Conservation (phyloP, 2,113 vertebrate genomes). For the Centrocercus urophasianus region DNA sequence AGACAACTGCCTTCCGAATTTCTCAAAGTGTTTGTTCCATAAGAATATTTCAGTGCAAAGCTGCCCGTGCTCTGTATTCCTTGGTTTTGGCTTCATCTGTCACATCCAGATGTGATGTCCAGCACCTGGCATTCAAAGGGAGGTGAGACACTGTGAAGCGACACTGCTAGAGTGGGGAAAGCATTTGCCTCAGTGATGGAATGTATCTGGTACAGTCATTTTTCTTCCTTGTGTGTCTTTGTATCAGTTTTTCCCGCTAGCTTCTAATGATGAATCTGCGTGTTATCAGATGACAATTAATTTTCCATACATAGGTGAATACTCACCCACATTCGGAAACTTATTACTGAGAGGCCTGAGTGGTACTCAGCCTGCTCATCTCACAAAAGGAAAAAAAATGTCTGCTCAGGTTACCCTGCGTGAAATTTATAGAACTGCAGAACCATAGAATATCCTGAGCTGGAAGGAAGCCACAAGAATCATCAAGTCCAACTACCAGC, state of each 20-base stretch:
- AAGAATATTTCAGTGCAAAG: neutral
- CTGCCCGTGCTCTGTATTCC: neutral
- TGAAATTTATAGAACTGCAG: neutral
- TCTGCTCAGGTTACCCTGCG: neutral
- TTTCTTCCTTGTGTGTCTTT: neutral
- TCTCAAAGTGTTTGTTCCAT: neutral
- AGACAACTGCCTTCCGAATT: neutral
- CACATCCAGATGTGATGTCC: neutral
- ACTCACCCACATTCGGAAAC: neutral
- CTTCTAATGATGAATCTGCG: neutral
- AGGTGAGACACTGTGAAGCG: rapidly evolving
- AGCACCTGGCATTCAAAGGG: rapidly evolving
- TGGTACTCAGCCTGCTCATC: neutral
- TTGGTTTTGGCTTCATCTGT: neutral
- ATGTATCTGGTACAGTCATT: rapidly evolving
- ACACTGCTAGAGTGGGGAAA: neutral
- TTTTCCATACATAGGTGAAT: rapidly evolving
- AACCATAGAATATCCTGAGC: too few relatives aligned
- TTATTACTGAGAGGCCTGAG: neutral
- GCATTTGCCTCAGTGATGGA: neutral
- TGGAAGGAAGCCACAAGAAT: too few relatives aligned
- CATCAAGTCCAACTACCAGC: too few relatives aligned
- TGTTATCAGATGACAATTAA: neutral
- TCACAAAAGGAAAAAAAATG: neutral
- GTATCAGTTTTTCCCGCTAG: neutral